Base-by-base conservation (phyloP, 2,888 invertebrate genomes). In the Epistrophe eligans region DNA sequence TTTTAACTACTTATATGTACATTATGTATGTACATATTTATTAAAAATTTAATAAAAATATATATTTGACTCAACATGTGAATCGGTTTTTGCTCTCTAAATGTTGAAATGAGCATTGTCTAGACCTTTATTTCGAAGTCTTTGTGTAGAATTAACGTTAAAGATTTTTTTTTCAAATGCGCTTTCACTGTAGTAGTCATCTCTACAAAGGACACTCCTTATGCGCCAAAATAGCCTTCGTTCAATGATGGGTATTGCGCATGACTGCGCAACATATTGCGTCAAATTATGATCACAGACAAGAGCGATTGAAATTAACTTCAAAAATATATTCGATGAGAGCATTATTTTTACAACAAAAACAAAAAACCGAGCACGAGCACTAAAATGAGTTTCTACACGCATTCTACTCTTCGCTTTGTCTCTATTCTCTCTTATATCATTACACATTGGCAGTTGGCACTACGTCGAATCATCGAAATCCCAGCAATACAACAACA, bases 401-500 rank as follows among this genome's bases (percentile, higher is more conserved):
- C 13, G n/a, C 11, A 40, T 32, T 40, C 11, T 32, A 17, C 35
- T 67, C 57, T 15, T 58, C 17, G 35, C 19, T 38, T 79, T 15
- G 28, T 57, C 48, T 38, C 35, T 28, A 48, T 17, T 48, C 64
- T 60, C 11, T 62, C 71, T 84, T 71, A 64, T 45, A 13, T 57
- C 50, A 60, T 35, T 38, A 24, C 48, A 35, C 40, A 73, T 24
- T 74, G 40, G 11, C 58, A 57, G 28, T 79, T 70, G 40, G 40
- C 52, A 81, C 35, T 77, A 81, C 84, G 81, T 81, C 84, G 84
- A 84, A 82, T 82, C 81, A 77, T 74, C 81, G 82, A 77, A 85
- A 74, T 81, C 58, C 70, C 70, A 81, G 81, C 81, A 70, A 64
- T 60, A 76, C 72, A 77, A 77, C 62, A 62, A 77, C 48, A 64